Evolutionary conservation across 2,113 vertebrate genomes (phyloP).

Genomic region (Pyxicephalus adspersus): DNA sequence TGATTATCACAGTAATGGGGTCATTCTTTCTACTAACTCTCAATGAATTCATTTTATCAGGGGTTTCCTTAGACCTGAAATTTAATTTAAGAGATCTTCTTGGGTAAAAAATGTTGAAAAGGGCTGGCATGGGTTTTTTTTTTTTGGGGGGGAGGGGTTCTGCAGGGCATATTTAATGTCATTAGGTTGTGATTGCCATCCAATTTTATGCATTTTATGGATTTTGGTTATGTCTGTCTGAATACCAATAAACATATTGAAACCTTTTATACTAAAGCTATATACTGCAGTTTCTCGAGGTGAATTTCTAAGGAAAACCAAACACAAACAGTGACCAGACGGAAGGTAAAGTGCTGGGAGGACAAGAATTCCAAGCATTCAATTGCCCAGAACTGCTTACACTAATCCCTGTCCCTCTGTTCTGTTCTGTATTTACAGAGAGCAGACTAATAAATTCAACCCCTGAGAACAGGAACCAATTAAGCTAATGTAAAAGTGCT

Average conservation of each 20-base stretch:
- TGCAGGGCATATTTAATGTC: too few species aligned
- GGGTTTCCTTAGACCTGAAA: too few species aligned
- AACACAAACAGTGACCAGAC: conserved; percentile 12
- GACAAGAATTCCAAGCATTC: conserved; percentile 40
- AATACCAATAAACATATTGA: background rate
- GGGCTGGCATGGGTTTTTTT: too few species aligned
- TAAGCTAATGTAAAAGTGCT: conserved; percentile 56
- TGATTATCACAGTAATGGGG: too few species aligned
- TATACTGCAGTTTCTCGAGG: background rate
- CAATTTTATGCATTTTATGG: too few species aligned
- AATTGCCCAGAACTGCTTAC: conserved; percentile 51
- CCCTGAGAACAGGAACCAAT: conserved; percentile 62
- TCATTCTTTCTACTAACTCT: too few species aligned
- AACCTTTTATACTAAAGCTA: background rate
- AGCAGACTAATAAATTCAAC: conserved; percentile 59
- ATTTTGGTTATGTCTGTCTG: too few species aligned
- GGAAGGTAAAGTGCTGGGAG: conserved; percentile 31
- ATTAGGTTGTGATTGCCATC: too few species aligned
- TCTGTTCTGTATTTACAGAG: conserved; percentile 58
- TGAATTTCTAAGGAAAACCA: background rate
- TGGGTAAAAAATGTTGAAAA: too few species aligned
- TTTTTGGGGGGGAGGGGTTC: too few species aligned
- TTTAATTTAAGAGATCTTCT: too few species aligned
- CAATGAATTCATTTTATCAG: too few species aligned
- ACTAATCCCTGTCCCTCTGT: conserved; percentile 52